phyloP scores from a whole-genome alignment of 2,888 invertebrate genomes.

The Coenonympha glycerion region DNA sequence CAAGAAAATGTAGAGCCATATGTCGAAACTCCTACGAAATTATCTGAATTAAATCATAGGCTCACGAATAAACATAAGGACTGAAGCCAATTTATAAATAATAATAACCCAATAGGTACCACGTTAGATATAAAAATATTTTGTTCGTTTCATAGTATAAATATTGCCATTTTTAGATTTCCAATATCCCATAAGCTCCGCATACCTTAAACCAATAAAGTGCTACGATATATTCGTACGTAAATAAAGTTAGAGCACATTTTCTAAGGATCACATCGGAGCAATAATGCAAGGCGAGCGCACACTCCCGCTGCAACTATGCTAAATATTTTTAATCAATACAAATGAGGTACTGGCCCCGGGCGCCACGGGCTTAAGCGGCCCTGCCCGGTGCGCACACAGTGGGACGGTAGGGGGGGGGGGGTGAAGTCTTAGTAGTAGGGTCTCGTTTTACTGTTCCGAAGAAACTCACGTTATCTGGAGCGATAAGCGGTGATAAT shows the following conservation, averaged over 20 bases:
- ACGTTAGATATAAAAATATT: too few species aligned
- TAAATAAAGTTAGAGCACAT: constrained; percentile 5
- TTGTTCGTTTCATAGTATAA: neutral
- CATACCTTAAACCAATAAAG: constrained; percentile 4
- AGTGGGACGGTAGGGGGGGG: too few species aligned
- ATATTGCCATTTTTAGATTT: neutral
- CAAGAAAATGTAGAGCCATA: too few species aligned
- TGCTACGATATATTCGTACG: neutral
- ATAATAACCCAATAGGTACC: too few species aligned
- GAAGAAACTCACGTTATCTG: too few species aligned
- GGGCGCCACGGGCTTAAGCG: constrained; percentile 45
- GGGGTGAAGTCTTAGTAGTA: too few species aligned
- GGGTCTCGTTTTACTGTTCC: too few species aligned
- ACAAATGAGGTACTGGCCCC: constrained; percentile 70
- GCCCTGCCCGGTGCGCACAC: constrained; percentile 38
- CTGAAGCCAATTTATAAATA: too few species aligned
- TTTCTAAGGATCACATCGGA: constrained; percentile 41
- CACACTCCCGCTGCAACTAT: constrained; percentile 64
- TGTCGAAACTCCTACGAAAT: too few species aligned
- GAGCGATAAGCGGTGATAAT: too few species aligned
- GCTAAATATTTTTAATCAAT: constrained; percentile 77
- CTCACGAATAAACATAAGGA: too few species aligned
- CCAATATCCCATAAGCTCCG: neutral
- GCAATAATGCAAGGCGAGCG: constrained; percentile 50
- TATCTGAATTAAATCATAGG: too few species aligned